A percentile compares a stretch with the other conserved stretches of the same genome.
Conservation (phyloP, 2,797 vertebrate genomes). For the Eospalax fontanierii region DNA sequence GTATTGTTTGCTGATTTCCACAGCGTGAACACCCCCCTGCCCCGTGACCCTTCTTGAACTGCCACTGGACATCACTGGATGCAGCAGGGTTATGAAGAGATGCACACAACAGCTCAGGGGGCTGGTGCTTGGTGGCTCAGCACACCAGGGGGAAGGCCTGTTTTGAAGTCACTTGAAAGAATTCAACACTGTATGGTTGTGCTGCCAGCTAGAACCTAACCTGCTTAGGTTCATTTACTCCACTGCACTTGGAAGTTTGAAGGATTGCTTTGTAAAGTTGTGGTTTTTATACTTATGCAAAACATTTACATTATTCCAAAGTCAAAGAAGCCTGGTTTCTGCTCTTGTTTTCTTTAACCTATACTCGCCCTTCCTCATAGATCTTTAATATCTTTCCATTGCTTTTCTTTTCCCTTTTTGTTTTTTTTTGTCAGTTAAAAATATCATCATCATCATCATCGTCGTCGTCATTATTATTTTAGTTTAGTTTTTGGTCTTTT, state of each 20-base stretch:
- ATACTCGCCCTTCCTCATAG: not conserved
- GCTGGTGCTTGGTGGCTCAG: not conserved
- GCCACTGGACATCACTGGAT: not conserved
- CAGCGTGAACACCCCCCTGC: not conserved
- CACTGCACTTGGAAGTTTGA: constrained; percentile 43
- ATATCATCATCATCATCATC: not conserved
- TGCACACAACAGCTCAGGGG: rapidly evolving
- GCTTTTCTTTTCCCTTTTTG: not conserved
- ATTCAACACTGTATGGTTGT: not conserved
- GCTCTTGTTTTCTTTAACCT: not conserved
- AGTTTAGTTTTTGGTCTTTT: no score
- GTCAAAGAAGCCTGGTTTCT: not conserved
- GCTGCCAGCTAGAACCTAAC: not conserved
- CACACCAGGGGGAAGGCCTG: not conserved
- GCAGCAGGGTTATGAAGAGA: not conserved
- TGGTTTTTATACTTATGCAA: constrained; percentile 9
- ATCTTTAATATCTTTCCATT: no score
- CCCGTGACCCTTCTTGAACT: not conserved
- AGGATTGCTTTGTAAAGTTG: constrained; percentile 27
- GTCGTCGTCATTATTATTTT: not conserved
- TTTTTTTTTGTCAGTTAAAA: not conserved
- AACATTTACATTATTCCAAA: not conserved
- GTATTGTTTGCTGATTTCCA: not conserved
- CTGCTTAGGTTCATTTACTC: not conserved
- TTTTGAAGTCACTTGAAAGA: not conserved